A percentile compares a stretch with the other conserved stretches of the same genome.
Conservation (phyloP, 2,113 vertebrate species). For the Chionis minor region DNA sequence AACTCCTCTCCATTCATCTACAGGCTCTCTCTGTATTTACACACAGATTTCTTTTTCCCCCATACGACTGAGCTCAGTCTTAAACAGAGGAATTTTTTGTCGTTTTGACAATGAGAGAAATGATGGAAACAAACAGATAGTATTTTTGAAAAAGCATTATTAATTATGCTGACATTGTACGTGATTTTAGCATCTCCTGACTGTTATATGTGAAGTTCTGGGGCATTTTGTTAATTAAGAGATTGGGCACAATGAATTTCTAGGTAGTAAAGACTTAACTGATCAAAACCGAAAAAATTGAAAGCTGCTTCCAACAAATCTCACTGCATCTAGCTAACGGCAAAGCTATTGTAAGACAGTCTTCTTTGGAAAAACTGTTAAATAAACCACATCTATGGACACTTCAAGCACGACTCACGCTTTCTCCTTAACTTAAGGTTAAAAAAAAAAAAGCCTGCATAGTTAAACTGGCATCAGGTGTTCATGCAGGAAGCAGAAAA, state of each 20-base stretch:
- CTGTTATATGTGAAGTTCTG: background rate
- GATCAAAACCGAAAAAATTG: background rate
- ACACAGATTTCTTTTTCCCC: background rate
- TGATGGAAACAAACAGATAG: background rate
- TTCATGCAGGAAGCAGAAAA: background rate
- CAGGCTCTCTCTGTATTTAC: background rate
- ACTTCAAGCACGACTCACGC: background rate
- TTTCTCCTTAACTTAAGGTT: background rate
- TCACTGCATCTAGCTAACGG: background rate
- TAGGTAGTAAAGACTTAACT: slow-evolving; percentile 6
- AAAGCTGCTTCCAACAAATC: background rate
- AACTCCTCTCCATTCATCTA: background rate
- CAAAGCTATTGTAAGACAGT: background rate
- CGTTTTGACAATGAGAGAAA: background rate
- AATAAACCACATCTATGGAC: background rate
- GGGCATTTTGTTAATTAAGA: background rate
- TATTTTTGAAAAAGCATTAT: background rate
- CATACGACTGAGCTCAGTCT: background rate
- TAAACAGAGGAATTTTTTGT: background rate
- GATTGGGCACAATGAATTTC: slow-evolving; percentile 28
- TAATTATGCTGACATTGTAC: background rate
- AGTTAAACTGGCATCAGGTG: background rate
- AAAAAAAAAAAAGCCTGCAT: background rate
- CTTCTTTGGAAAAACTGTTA: background rate
- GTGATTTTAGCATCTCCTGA: background rate